Conservation (phyloP, 2,888 invertebrate species). For the Xestia sexstrigata region DNA sequence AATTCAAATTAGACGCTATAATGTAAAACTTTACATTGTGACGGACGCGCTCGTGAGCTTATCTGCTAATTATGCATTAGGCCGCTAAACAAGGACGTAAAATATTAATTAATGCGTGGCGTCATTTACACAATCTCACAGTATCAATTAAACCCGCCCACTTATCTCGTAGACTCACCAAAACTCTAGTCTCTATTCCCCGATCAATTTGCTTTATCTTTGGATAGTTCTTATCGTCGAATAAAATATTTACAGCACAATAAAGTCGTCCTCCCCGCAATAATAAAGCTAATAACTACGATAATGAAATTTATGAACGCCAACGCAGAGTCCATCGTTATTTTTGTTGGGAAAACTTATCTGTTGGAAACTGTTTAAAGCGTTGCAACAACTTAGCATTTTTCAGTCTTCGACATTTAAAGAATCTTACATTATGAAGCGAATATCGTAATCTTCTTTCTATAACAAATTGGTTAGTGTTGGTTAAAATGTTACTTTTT, state of each 20-base stretch:
- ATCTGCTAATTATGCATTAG: slow-evolving; percentile 79
- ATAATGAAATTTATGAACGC: slow-evolving; percentile 80
- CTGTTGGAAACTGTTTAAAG: neutral
- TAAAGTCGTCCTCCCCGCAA: slow-evolving; percentile 85
- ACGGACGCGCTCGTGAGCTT: slow-evolving; percentile 65
- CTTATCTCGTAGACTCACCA: slow-evolving; percentile 82
- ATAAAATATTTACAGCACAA: slow-evolving; percentile 90
- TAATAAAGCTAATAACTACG: slow-evolving; percentile 85
- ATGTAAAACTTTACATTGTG: slow-evolving; percentile 64
- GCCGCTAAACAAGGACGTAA: slow-evolving; percentile 78
- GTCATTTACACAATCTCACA: slow-evolving; percentile 84
- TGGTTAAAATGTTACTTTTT: neutral
- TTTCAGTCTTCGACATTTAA: too few relatives aligned
- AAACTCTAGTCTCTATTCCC: slow-evolving; percentile 77
- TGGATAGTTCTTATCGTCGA: slow-evolving; percentile 82
- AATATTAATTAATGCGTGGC: slow-evolving; percentile 83
- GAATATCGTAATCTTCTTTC: neutral
- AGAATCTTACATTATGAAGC: neutral
- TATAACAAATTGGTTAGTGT: neutral
- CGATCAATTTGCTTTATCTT: slow-evolving; percentile 90
- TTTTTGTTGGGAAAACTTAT: slow-evolving; percentile 51
- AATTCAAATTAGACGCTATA: slow-evolving; percentile 56
- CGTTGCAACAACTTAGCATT: neutral
- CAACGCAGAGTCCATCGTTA: slow-evolving; percentile 66
- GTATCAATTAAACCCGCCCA: slow-evolving; percentile 87